These are phyloP conservation scores for Sebastes dallii DNA, from an alignment of 2,797 vertebrate species.

Conservation along the genomic window DNA sequence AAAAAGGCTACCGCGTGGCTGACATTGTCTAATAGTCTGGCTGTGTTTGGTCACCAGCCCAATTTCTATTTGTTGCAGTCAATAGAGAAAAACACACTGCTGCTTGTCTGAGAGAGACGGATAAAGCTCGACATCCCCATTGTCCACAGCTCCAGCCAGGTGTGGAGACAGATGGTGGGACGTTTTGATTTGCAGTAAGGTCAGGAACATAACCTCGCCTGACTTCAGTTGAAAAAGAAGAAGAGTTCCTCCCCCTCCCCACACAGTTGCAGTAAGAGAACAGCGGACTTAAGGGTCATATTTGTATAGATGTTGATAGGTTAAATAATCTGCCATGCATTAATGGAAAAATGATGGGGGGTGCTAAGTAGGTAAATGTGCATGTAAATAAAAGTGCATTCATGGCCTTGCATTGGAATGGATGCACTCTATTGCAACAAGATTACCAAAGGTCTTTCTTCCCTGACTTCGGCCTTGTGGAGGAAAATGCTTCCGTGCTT, in stretches of 20 bases:
- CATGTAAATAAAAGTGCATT: slow-evolving; percentile 82
- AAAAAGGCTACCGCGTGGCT: slow-evolving; percentile 48
- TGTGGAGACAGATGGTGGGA: slow-evolving; percentile 51
- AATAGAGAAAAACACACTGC: slow-evolving; percentile 7
- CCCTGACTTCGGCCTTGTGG: slow-evolving; percentile 58
- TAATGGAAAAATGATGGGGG: slow-evolving; percentile 78
- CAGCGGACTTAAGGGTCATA: slow-evolving; percentile 51
- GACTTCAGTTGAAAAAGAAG: slow-evolving; percentile 22
- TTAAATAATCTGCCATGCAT: slow-evolving; percentile 80
- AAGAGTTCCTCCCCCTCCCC: background rate
- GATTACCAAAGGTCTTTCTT: slow-evolving; percentile 67
- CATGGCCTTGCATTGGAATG: slow-evolving; percentile 81
- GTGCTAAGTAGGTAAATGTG: slow-evolving; percentile 78
- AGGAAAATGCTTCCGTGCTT: slow-evolving; percentile 54
- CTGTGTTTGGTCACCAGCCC: slow-evolving; percentile 46
- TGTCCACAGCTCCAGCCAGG: slow-evolving; percentile 56
- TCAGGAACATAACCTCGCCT: slow-evolving; percentile 27
- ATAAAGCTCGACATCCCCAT: slow-evolving; percentile 16
- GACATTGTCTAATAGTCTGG: slow-evolving; percentile 43
- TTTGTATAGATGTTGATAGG: slow-evolving; percentile 68
- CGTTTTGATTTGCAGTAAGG: slow-evolving; percentile 42
- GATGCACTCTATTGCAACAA: slow-evolving; percentile 73
- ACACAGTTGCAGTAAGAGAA: slow-evolving; percentile 42
- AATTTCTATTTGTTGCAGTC: slow-evolving; percentile 46
- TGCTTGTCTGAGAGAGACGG: slow-evolving; percentile 21